Conservation (phyloP, 2,888 invertebrate genomes). For the Ashinkailepas kermadecensis region DNA sequence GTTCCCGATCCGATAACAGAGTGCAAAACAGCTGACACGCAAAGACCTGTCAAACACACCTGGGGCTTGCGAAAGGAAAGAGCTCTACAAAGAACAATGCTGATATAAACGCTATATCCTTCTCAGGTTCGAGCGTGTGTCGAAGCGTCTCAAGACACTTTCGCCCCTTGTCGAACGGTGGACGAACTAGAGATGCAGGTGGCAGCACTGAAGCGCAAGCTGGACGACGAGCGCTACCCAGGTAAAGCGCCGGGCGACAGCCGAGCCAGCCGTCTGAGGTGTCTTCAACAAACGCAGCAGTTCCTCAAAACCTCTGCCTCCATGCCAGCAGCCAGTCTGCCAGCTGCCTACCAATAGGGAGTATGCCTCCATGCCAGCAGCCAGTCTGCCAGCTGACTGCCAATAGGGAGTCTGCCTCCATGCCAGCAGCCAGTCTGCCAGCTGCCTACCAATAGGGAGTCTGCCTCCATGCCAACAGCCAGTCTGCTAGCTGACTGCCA, state of each 20-base stretch:
- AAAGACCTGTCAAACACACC: too few relatives aligned
- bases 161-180: not conserved
- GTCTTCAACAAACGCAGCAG: not conserved
- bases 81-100: too few relatives aligned
- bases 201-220: conserved; percentile 15
- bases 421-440: too few relatives aligned
- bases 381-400: too few relatives aligned
- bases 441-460: too few relatives aligned
- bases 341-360: not conserved
- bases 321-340: not conserved
- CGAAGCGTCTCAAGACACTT: not conserved
- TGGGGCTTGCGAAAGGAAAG: too few relatives aligned
- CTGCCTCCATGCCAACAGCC: not conserved
- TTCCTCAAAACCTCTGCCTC: not conserved
- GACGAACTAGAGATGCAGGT: conserved; percentile 13
- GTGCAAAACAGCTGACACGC: too few relatives aligned
- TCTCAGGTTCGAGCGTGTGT: not conserved
- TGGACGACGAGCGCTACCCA: not conserved
- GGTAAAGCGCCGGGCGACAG: not conserved
- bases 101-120: not conserved
- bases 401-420: too few relatives aligned
- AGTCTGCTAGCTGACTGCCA: not conserved
- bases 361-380: too few relatives aligned
- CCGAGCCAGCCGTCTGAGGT: not conserved
- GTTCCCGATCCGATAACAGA: too few relatives aligned